These are phyloP conservation scores for Tiliacea aurago DNA, from an alignment of 2,888 invertebrate genomes.

Conservation along the genomic window DNA sequence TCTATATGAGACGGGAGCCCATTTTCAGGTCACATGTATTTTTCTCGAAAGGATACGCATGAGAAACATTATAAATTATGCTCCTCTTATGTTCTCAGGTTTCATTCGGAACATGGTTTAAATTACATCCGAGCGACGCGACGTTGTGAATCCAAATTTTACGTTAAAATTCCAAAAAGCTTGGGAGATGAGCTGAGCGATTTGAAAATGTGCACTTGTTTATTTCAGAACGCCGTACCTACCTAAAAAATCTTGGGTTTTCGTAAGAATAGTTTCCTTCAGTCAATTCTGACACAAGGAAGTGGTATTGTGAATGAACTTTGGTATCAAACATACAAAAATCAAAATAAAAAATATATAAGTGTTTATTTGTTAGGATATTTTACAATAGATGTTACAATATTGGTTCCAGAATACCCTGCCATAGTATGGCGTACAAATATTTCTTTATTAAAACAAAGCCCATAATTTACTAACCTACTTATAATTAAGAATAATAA, in stretches of 20 bases:
- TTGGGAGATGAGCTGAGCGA: neutral
- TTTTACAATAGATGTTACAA: too few species aligned
- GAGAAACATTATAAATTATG: slow-evolving; percentile 43
- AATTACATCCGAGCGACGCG: slow-evolving; percentile 26
- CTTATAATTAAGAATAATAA: too few species aligned
- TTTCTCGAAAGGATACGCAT: slow-evolving; percentile 44
- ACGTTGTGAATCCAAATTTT: slow-evolving; percentile 12
- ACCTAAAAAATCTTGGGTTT: neutral
- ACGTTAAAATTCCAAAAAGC: neutral
- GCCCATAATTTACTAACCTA: too few species aligned
- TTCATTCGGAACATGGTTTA: slow-evolving; percentile 43
- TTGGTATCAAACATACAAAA: neutral
- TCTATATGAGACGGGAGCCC: neutral
- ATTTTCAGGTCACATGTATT: slow-evolving; percentile 36
- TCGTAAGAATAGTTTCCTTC: neutral
- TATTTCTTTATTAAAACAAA: too few species aligned
- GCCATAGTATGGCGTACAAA: too few species aligned
- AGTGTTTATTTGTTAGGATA: too few species aligned
- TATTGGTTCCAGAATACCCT: too few species aligned
- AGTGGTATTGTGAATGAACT: neutral
- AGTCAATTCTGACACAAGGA: neutral
- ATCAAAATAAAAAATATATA: too few species aligned
- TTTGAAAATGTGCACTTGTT: neutral
- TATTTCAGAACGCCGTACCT: neutral
- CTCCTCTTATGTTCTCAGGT: slow-evolving; percentile 20